Conservation (phyloP, 2,113 vertebrate species). For the Ictalurus furcatus region DNA sequence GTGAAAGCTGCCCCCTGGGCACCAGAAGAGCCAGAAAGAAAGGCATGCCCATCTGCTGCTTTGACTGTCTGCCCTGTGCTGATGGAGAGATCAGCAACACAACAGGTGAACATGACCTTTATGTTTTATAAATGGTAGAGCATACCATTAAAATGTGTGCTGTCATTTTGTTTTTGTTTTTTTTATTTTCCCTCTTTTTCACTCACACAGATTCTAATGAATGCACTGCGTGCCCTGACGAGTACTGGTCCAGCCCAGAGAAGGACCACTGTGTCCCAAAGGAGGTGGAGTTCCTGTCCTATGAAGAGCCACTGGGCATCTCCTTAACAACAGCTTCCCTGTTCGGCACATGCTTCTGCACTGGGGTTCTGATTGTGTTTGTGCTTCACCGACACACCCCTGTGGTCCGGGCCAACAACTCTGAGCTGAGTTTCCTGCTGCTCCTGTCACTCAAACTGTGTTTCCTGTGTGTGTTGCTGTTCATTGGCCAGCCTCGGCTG, state of each 20-base stretch:
- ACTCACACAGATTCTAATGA: conserved; percentile 60
- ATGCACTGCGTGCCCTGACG: conserved; percentile 64
- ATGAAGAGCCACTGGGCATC: conserved; percentile 57
- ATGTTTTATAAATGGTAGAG: background rate
- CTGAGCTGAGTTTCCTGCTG: conserved; percentile 64
- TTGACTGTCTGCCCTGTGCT: conserved; percentile 77
- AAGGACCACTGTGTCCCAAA: conserved; percentile 65
- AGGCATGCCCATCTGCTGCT: conserved; percentile 74
- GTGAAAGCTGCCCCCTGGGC: conserved; percentile 71
- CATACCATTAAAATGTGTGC: background rate
- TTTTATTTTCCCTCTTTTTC: background rate
- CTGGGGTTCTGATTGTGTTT: conserved; percentile 55
- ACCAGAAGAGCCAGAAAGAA: conserved; percentile 69
- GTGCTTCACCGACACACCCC: conserved; percentile 56
- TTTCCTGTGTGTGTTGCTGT: conserved; percentile 60
- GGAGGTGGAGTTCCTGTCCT: conserved; percentile 60
- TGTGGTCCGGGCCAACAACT: conserved; percentile 64
- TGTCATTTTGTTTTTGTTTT: background rate
- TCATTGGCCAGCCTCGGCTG: conserved; percentile 60
- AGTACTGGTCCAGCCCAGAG: conserved; percentile 70
- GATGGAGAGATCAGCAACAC: conserved; percentile 70
- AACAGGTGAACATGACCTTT: conserved; percentile 59
- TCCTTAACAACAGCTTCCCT: conserved; percentile 50
- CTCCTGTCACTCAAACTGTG: conserved; percentile 59
- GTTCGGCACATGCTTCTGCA: conserved; percentile 55